These are phyloP conservation scores for Acrocera orbiculus DNA, from an alignment of 2,888 invertebrate genomes.

Conservation along the genomic window DNA sequence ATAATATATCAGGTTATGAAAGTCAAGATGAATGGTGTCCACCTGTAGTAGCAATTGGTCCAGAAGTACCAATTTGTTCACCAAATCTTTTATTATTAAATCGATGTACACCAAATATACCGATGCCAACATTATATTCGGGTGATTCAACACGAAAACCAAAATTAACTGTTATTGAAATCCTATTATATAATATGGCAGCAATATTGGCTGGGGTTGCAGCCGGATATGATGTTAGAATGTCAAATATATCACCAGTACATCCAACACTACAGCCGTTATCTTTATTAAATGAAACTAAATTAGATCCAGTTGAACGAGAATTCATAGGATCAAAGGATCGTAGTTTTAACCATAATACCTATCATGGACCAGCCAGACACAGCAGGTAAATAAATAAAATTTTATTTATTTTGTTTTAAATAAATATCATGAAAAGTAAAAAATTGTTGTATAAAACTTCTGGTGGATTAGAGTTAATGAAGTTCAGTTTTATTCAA, in stretches of 20 bases:
- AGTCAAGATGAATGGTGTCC: slow-evolving; percentile 27
- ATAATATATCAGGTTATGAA: slow-evolving; percentile 17
- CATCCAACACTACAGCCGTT: slow-evolving; percentile 64
- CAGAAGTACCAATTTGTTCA: slow-evolving; percentile 25
- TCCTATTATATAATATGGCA: slow-evolving; percentile 72
- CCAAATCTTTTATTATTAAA: slow-evolving; percentile 29
- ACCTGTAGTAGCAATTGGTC: slow-evolving; percentile 16
- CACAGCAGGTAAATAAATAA: slow-evolving; percentile 44
- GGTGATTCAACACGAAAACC: slow-evolving; percentile 40
- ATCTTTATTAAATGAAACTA: slow-evolving; percentile 30
- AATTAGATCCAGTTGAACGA: slow-evolving; percentile 17
- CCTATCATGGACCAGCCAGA: slow-evolving; percentile 73
- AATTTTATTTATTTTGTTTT: too few relatives aligned
- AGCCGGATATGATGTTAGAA: slow-evolving; percentile 79
- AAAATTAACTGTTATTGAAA: slow-evolving; percentile 28
- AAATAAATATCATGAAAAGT: too few relatives aligned
- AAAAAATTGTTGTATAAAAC: too few relatives aligned
- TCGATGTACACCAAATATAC: slow-evolving; percentile 36
- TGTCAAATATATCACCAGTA: slow-evolving; percentile 68
- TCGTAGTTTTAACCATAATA: slow-evolving; percentile 47
- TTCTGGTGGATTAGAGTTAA: too few relatives aligned
- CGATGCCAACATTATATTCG: slow-evolving; percentile 66
- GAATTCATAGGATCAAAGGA: slow-evolving; percentile 16
- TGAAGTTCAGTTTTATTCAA: too few relatives aligned
- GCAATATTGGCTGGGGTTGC: slow-evolving; percentile 80